Percentiles rank a stretch among this genome's conserved stretches.
phyloP scores from a whole-genome alignment of 2,888 invertebrate genomes.

The Galerucella nymphaeae region DNA sequence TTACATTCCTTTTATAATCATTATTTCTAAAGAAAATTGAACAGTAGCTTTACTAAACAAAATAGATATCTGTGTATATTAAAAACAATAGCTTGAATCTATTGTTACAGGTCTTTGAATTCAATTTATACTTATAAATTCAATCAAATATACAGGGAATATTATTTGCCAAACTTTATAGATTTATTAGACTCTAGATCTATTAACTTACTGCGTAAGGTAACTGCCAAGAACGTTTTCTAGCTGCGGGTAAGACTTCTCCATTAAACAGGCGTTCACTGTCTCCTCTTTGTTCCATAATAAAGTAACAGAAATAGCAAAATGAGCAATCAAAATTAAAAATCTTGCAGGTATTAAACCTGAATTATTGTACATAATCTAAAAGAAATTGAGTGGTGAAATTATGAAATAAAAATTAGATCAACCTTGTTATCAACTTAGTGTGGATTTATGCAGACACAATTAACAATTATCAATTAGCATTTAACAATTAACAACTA shows the following conservation, averaged over 20 bases:
- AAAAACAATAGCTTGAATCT: too few relatives aligned
- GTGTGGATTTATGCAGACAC: too few relatives aligned
- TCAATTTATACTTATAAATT: not conserved
- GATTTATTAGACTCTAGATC: too few relatives aligned
- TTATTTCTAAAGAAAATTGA: too few relatives aligned
- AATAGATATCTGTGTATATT: too few relatives aligned
- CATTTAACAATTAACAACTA: too few relatives aligned
- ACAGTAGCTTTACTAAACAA: too few relatives aligned
- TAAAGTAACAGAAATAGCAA: conserved; percentile 74
- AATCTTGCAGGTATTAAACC: conserved; percentile 76
- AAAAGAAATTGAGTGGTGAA: conserved; percentile 16
- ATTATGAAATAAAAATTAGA: too few relatives aligned
- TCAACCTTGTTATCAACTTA: not conserved
- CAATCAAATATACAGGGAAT: not conserved
- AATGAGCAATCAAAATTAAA: conserved; percentile 76
- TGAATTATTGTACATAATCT: conserved; percentile 59
- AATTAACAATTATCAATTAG: too few relatives aligned
- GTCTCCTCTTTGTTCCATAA: conserved; percentile 74
- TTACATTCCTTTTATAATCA: too few relatives aligned
- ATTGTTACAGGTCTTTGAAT: too few relatives aligned
- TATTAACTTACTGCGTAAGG: conserved; percentile 69
- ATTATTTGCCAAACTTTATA: not conserved
- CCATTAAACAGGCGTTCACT: conserved; percentile 67
- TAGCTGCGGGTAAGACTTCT: conserved; percentile 2
- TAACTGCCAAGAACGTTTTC: conserved; percentile 67